phyloP scores from a whole-genome alignment of 2,113 vertebrate genomes.

The Donacobius atricapilla region DNA sequence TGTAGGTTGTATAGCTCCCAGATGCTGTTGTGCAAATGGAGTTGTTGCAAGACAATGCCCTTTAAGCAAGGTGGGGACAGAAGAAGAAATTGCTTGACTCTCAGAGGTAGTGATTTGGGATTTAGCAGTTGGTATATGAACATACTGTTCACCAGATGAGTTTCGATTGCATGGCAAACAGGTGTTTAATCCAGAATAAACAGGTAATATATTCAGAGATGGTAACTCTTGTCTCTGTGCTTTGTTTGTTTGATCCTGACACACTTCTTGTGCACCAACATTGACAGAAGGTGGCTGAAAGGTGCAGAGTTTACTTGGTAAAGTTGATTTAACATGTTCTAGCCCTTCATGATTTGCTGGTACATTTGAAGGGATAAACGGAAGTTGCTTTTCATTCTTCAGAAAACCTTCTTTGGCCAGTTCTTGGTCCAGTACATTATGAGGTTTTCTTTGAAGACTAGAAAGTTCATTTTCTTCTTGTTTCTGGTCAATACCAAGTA shows the following conservation, averaged over 20 bases:
- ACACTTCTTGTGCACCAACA: background rate
- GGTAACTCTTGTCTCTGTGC: background rate
- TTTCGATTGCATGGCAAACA: slow-evolving; percentile 44
- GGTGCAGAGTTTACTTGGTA: background rate
- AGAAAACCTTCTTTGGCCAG: background rate
- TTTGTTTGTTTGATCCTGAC: background rate
- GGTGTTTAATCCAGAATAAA: slow-evolving; percentile 31
- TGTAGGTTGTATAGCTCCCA: slow-evolving; percentile 56
- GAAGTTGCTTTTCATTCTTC: background rate
- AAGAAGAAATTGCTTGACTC: slow-evolving; percentile 41
- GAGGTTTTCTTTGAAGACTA: slow-evolving; percentile 58
- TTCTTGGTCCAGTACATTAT: background rate
- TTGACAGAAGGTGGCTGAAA: background rate
- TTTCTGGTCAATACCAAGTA: background rate
- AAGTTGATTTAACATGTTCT: background rate
- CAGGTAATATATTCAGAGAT: background rate
- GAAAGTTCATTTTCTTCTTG: slow-evolving; percentile 25
- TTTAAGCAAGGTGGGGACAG: slow-evolving; percentile 68
- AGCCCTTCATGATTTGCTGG: background rate
- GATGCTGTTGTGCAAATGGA: slow-evolving; percentile 75
- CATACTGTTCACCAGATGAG: slow-evolving; percentile 48
- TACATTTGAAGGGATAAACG: background rate
- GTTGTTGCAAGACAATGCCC: slow-evolving; percentile 63
- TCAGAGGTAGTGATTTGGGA: slow-evolving; percentile 21
- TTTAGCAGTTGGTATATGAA: slow-evolving; percentile 65